These are phyloP conservation scores for Bruchidius siliquastri DNA, from an alignment of 2,888 invertebrate species.

Conservation along the genomic window DNA sequence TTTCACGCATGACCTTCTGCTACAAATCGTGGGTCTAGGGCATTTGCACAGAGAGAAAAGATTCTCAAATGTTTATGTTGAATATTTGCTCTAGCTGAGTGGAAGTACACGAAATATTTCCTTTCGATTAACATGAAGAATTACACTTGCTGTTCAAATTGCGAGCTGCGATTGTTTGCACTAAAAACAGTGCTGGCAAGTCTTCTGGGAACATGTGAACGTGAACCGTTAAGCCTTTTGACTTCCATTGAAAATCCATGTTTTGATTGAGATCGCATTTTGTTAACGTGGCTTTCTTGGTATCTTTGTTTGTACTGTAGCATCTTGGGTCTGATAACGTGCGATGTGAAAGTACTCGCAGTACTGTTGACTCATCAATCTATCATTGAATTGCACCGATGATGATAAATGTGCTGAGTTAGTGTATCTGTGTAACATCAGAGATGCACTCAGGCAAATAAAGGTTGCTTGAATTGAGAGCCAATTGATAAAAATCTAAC, in stretches of 20 bases:
- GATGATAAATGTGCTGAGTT: too few relatives aligned
- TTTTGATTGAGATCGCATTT: neutral
- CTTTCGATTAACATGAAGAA: neutral
- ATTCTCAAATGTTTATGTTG: neutral
- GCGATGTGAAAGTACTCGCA: neutral
- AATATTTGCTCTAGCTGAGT: neutral
- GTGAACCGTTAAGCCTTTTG: neutral
- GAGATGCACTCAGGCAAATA: too few relatives aligned
- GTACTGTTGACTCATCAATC: neutral
- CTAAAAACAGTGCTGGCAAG: neutral
- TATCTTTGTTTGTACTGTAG: neutral
- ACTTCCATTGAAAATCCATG: neutral
- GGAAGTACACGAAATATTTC: neutral
- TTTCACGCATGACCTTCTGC: neutral
- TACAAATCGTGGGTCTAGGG: neutral
- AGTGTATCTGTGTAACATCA: too few relatives aligned
- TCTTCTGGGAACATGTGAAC: neutral
- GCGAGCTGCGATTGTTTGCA: neutral
- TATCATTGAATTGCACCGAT: too few relatives aligned
- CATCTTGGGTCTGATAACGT: neutral
- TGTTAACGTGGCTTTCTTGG: neutral
- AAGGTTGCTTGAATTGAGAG: too few relatives aligned
- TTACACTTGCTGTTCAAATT: neutral
- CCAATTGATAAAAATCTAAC: too few relatives aligned
- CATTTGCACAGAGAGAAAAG: neutral